Percentiles rank a stretch among this genome's conserved stretches.
phyloP scores from a whole-genome alignment of 1,140 invertebrate species.

The Xylocopa sonorina region DNA sequence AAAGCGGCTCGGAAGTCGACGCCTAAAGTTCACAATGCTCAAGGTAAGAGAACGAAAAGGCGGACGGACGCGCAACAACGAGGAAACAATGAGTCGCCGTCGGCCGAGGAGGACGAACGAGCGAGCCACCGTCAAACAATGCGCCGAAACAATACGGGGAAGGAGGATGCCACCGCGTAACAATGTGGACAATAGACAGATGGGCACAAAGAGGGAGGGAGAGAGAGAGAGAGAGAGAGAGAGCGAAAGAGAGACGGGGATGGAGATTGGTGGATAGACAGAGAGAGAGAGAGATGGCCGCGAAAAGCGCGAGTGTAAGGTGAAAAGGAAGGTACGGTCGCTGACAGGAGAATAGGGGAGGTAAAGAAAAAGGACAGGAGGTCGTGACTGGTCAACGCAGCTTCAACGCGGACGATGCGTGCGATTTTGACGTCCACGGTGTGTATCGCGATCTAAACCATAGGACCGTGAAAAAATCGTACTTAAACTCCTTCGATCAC shows the following conservation, averaged over 20 bases:
- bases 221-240: conserved; percentile 25
- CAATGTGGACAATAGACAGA: conserved; percentile 78
- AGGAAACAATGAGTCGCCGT: conserved; percentile 69
- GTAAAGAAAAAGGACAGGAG: conserved; percentile 9
- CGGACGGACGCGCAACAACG: conserved; percentile 61
- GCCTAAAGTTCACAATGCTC: conserved; percentile 48
- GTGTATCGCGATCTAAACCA: too few relatives aligned
- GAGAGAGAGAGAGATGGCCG: conserved; percentile 14
- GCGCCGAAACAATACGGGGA: conserved; percentile 73
- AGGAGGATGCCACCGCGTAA: conserved; percentile 74
- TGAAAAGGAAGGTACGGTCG: conserved; percentile 38
- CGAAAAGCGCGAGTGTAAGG: conserved; percentile 36
- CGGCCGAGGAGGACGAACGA: conserved; percentile 56
- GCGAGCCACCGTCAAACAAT: conserved; percentile 73
- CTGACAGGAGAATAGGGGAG: neutral
- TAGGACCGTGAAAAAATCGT: too few relatives aligned
- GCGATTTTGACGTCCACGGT: conserved; percentile 6
- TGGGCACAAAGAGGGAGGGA: conserved; percentile 49
- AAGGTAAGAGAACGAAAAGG: conserved; percentile 55
- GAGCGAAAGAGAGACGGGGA: conserved; percentile 27
- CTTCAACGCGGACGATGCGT: conserved; percentile 12
- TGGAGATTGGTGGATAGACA: conserved; percentile 30
- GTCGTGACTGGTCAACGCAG: conserved; percentile 1
- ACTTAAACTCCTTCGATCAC: too few relatives aligned
- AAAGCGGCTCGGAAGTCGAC: conserved; percentile 44